Evolutionary conservation across 2,888 invertebrate species (phyloP).

Genomic region (Drosophila suboccidentalis): DNA sequence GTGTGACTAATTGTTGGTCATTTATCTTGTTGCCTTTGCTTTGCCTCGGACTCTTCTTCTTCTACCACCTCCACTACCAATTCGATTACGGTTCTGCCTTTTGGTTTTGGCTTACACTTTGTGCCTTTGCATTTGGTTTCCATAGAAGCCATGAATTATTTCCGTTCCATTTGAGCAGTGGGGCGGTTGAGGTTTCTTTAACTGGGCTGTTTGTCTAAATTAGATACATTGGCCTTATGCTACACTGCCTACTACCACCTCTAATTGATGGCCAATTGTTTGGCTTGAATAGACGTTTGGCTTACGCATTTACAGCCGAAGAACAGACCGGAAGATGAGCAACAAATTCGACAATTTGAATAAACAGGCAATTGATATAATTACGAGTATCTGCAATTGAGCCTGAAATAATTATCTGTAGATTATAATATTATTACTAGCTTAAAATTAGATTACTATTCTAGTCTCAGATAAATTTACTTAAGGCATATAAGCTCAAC

Average conservation of each 20-base stretch:
- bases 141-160: slow-evolving; percentile 76
- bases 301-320: slow-evolving; percentile 27
- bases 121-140: slow-evolving; percentile 42
- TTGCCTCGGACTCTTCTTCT: slow-evolving; percentile 2
- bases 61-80: slow-evolving; percentile 18
- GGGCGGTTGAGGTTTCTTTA: slow-evolving; percentile 1
- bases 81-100: slow-evolving; percentile 11
- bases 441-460: too few species aligned
- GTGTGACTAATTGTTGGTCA: slow-evolving; percentile 81
- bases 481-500: too few species aligned
- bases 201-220: slow-evolving; percentile 51
- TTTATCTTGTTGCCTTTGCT: slow-evolving; percentile 67
- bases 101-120: slow-evolving; percentile 14
- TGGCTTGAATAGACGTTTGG: slow-evolving; percentile 31
- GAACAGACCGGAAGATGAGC: slow-evolving; percentile 41
- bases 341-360: slow-evolving; percentile 28
- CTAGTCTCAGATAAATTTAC: too few species aligned
- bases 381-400: neutral
- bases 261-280: slow-evolving; percentile 75
- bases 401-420: neutral
- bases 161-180: slow-evolving; percentile 45
- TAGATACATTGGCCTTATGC: slow-evolving; percentile 46
- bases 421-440: neutral
- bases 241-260: slow-evolving; percentile 19
- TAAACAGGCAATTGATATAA: slow-evolving; percentile 16